Conservation (phyloP, 1,140 invertebrate genomes). For the Coenobita brevimanus region DNA sequence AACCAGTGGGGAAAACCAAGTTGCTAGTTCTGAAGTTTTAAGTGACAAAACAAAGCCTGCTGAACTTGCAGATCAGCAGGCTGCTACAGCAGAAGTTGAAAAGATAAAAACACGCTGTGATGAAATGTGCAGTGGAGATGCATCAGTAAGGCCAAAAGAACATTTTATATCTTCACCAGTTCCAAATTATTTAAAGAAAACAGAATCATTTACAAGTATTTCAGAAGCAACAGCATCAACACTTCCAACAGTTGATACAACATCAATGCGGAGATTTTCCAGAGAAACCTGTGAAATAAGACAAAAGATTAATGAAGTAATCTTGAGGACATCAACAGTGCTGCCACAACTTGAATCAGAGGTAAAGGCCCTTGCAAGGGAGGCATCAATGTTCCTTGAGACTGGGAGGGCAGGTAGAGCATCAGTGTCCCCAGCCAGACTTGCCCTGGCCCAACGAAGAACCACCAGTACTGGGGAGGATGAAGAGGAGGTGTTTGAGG, state of each 20-base stretch:
- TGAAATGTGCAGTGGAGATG: no score
- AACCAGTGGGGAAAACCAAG: not conserved
- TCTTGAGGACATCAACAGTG: not conserved
- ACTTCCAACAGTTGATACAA: not conserved
- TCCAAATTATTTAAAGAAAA: no score
- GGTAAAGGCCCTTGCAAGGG: constrained; percentile 29
- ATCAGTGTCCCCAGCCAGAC: no score
- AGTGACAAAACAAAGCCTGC: no score
- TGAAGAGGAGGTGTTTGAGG: constrained; percentile 55
- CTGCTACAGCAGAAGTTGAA: no score
- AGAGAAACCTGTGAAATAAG: not conserved
- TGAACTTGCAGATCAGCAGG: not conserved
- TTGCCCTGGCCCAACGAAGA: not conserved
- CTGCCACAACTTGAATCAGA: constrained; percentile 28
- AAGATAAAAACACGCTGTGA: no score
- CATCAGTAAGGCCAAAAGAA: no score
- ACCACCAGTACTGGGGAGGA: constrained; percentile 33
- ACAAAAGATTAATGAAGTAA: constrained; percentile 7
- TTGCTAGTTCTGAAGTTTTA: not conserved
- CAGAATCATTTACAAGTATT: no score
- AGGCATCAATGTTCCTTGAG: constrained; percentile 23
- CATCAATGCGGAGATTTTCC: not conserved
- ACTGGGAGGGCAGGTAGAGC: not conserved
- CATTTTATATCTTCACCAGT: no score
- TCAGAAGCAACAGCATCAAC: no score